Evolutionary conservation across 30 jellyfish, hydroid and myxozoan genomes (phyloP), one percentile per base, ranked within the genome.

Genomic region (Turritopsis dohrnii): DNA sequence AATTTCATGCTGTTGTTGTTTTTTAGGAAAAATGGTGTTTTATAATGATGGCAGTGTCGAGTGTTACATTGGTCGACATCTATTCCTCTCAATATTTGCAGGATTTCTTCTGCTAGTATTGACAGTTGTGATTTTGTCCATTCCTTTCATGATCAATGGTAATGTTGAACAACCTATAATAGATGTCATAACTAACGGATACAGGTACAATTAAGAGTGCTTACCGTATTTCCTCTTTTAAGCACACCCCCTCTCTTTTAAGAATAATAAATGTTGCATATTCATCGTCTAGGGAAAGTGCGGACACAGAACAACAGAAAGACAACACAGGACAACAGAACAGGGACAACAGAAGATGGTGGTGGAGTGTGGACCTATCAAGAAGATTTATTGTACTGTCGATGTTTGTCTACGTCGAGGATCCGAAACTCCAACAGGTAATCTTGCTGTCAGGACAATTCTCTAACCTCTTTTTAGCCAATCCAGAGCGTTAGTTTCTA

Each of bases 31-130:
- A 54, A 71, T n/a, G 18, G 88, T 86, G 29, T 86, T 79, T 53
- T 86, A 60, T 80, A 77, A 77, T 65, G 94, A 86, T 79, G 94
- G 94, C 16, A 86, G 88, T 60, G 81, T 86, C 83, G 94, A 86
- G 52, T 86, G 94, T 41, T 66, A 19, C 20, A 66, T 53, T 41
- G 94, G 94, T 21, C 82, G 74, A 66, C 94, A 86, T 28, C 60
- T 80, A 52, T 85, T 31, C 18, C 81, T 86, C 21, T 79, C 79
- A 72, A 16, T 80, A 71, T 54, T 86, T 23, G 79, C 94, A 21
- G 82, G 74, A 1, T 8, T 76, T 13, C 83, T 85, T 19, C 66
- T 75, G 71, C 20, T 85, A 82, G 9, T 75, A 41, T 41, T 41
- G 13, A 41, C 60, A 75, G 54, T 86, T 54, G 84, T 80, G 1